Percentiles rank a stretch among this genome's conserved stretches.
Evolutionary conservation across 2,888 invertebrate species (phyloP).

Genomic region (Holacanthella duospinosa): DNA sequence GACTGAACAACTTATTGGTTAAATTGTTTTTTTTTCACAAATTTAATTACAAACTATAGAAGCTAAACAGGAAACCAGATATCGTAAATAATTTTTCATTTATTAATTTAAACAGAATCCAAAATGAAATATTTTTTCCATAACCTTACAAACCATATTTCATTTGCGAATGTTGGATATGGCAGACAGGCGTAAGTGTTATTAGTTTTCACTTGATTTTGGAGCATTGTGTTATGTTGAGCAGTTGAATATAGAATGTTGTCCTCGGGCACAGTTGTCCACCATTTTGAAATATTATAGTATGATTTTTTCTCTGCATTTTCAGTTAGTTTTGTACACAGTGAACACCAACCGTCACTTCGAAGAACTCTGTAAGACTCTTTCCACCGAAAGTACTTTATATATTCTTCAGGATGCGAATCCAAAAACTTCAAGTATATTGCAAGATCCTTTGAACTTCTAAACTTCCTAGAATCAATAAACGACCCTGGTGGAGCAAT

Average conservation of each 20-base stretch:
- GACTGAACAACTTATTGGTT: too few relatives aligned
- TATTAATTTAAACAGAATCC: too few relatives aligned
- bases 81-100: too few relatives aligned
- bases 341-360: not conserved
- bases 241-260: too few relatives aligned
- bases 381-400: slow-evolving; percentile 24
- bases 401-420: slow-evolving; percentile 16
- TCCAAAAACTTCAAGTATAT: slow-evolving; percentile 18
- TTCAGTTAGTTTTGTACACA: not conserved
- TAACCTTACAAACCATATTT: slow-evolving; percentile 1
- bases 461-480: slow-evolving; percentile 18
- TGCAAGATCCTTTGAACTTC: slow-evolving; percentile 13
- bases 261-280: not conserved
- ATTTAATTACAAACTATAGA: too few relatives aligned
- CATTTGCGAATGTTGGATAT: not conserved
- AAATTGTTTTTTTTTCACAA: too few relatives aligned
- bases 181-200: too few relatives aligned
- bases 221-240: too few relatives aligned
- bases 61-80: too few relatives aligned
- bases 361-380: slow-evolving; percentile 2
- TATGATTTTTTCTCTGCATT: not conserved
- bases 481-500: slow-evolving; percentile 18
- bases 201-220: too few relatives aligned
- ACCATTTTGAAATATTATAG: slow-evolving; percentile 3
- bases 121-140: too few relatives aligned